Evolutionary conservation across 2,888 invertebrate genomes (phyloP).

Genomic region (Pandemis corylana): DNA sequence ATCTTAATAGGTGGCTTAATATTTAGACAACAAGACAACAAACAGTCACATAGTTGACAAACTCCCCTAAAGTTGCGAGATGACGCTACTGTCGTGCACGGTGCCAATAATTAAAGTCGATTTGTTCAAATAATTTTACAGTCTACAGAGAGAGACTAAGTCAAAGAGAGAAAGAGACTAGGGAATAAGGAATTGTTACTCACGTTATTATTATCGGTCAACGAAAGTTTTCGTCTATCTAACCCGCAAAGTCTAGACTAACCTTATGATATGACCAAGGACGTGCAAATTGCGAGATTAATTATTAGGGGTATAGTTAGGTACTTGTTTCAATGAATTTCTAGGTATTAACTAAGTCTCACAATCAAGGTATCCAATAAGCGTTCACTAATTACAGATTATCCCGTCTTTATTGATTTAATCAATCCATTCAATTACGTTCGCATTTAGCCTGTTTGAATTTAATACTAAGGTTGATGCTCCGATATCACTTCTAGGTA

Average conservation of each 20-base stretch:
- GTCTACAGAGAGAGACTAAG: too few relatives aligned
- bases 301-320: not conserved
- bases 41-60: too few relatives aligned
- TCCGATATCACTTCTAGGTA: not conserved
- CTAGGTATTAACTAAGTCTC: slow-evolving; percentile 3
- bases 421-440: slow-evolving; percentile 57
- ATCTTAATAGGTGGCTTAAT: too few relatives aligned
- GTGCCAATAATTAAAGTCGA: too few relatives aligned
- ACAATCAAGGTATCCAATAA: slow-evolving; percentile 3
- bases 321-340: not conserved
- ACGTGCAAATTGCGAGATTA: not conserved
- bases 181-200: too few relatives aligned
- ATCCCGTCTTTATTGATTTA: slow-evolving; percentile 59
- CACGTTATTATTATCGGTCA: too few relatives aligned
- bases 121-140: too few relatives aligned
- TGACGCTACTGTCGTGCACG: too few relatives aligned
- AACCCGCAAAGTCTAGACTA: not conserved
- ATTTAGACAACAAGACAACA: too few relatives aligned
- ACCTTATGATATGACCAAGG: not conserved
- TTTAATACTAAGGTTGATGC: slow-evolving; percentile 29
- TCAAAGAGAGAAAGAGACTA: too few relatives aligned
- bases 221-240: not conserved
- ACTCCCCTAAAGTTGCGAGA: too few relatives aligned
- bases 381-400: slow-evolving; percentile 55
- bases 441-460: slow-evolving; percentile 51